These are phyloP conservation scores for Pelodytes ibericus DNA, from an alignment of 2,797 vertebrate genomes.

Conservation along the genomic window DNA sequence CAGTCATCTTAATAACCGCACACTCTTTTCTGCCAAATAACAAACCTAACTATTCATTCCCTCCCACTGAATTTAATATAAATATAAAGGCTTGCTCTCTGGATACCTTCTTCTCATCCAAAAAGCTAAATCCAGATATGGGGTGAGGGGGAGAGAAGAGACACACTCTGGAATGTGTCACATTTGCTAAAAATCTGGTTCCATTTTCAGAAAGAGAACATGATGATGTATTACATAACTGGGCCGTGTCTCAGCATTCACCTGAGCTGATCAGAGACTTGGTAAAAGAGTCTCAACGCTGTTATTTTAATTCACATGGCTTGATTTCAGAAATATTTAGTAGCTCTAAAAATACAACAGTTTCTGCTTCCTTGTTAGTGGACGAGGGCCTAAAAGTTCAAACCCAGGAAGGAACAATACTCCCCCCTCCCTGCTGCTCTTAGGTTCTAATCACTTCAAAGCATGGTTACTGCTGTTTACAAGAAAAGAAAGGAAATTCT, in stretches of 20 bases:
- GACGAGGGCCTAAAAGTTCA: neutral
- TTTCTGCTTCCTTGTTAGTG: neutral
- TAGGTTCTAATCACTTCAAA: slow-evolving; percentile 14
- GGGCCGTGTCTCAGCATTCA: neutral
- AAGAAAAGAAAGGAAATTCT: slow-evolving; percentile 9
- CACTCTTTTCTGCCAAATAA: too few species aligned
- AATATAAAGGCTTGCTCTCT: neutral
- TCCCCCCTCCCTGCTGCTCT: slow-evolving; percentile 17
- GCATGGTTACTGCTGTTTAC: neutral
- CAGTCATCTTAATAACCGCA: too few species aligned
- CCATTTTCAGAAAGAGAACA: too few species aligned
- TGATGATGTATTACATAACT: too few species aligned
- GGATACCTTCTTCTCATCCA: too few species aligned
- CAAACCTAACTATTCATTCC: neutral
- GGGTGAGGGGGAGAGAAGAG: too few species aligned
- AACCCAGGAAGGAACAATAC: slow-evolving; percentile 10
- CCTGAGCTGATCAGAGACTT: neutral
- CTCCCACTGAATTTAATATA: neutral
- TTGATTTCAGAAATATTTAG: neutral
- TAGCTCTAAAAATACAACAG: neutral
- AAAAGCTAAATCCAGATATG: too few species aligned
- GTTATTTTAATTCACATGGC: neutral
- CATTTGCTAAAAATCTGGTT: too few species aligned
- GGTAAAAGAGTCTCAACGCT: too few species aligned
- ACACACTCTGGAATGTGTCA: too few species aligned